These are phyloP conservation scores for Drosophila dunni DNA, from an alignment of 1,140 invertebrate species.

Conservation along the genomic window DNA sequence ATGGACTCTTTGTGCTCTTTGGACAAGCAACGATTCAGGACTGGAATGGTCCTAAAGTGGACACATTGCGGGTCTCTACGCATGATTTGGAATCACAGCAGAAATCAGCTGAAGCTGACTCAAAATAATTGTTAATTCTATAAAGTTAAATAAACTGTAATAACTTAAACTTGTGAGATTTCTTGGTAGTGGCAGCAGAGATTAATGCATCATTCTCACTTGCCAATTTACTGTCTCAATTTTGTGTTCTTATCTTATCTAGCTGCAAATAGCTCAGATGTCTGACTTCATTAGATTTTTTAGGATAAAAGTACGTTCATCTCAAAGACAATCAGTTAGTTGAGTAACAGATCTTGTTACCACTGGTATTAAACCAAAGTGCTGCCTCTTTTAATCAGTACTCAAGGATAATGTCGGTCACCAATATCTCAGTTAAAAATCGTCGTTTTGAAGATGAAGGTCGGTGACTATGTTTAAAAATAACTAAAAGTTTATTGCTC, in stretches of 20 bases:
- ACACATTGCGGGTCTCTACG: slow-evolving; percentile 38
- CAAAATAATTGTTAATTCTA: slow-evolving; percentile 19
- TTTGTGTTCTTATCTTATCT: slow-evolving; percentile 28
- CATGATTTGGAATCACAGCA: slow-evolving; percentile 56
- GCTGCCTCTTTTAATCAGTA: neutral
- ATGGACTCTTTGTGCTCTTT: slow-evolving; percentile 89
- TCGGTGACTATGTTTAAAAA: neutral
- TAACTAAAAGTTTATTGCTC: neutral
- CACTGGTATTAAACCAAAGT: slow-evolving; percentile 5
- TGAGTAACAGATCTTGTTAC: slow-evolving; percentile 1
- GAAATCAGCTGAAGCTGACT: slow-evolving; percentile 32
- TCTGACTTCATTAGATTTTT: slow-evolving; percentile 10
- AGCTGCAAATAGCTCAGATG: slow-evolving; percentile 1
- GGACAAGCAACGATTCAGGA: slow-evolving; percentile 87
- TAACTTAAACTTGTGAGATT: neutral
- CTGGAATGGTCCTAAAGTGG: slow-evolving; percentile 87
- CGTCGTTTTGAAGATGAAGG: slow-evolving; percentile 47
- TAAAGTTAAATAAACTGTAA: slow-evolving; percentile 9
- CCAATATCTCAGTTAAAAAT: slow-evolving; percentile 33
- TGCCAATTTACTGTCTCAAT: neutral
- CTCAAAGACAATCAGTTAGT: slow-evolving; percentile 28
- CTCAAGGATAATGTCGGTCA: slow-evolving; percentile 24
- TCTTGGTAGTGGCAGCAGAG: too few species aligned
- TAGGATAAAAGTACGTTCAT: neutral
- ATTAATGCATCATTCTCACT: too few species aligned